Conservation (phyloP, 2,113 vertebrate genomes). For the Smithornis capensis region DNA sequence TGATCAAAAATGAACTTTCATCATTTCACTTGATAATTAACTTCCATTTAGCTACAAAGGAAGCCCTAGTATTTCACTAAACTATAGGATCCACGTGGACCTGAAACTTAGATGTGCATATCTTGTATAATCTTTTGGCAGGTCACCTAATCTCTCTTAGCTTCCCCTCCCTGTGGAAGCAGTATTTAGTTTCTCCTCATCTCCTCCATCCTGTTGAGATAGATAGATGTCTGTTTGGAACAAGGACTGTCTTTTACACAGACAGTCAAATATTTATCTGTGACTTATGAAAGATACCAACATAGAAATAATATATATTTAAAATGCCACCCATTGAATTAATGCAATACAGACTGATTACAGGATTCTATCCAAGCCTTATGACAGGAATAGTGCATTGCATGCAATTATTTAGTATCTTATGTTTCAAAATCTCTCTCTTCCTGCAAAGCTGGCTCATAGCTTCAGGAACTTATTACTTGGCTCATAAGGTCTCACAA, state of each 20-base stretch:
- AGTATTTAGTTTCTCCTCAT: neutral
- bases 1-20: neutral
- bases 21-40: neutral
- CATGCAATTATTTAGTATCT: neutral
- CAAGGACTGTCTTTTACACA: neutral
- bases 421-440: neutral
- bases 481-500: neutral
- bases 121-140: neutral
- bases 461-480: neutral
- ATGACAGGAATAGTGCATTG: neutral
- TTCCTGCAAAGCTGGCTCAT: neutral
- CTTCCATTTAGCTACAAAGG: neutral
- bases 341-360: neutral
- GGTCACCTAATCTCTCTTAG: neutral
- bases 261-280: neutral
- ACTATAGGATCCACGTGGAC: neutral
- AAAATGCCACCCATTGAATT: neutral
- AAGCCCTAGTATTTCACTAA: neutral
- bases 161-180: neutral
- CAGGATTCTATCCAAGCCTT: neutral
- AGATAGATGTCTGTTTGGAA: neutral
- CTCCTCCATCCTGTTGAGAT: neutral
- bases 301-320: neutral
- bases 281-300: neutral
- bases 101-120: neutral